These are phyloP conservation scores for Poeciliopsis retropinna DNA, from an alignment of 2,113 vertebrate genomes.

Conservation along the genomic window DNA sequence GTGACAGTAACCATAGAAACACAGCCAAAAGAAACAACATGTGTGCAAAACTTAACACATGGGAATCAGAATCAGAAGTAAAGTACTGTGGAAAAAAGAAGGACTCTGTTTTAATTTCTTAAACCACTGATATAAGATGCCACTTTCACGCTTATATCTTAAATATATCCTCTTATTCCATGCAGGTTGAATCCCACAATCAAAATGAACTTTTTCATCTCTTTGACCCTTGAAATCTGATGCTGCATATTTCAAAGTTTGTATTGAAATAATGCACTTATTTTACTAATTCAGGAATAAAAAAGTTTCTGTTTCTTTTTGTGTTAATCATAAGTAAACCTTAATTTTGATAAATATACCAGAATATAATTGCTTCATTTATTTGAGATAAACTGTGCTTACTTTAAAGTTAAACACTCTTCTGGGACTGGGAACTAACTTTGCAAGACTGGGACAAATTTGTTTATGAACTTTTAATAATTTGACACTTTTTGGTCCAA, in stretches of 20 bases:
- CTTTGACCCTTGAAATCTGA: too few species aligned
- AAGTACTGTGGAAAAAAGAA: background rate
- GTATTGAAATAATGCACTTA: too few species aligned
- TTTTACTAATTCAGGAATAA: too few species aligned
- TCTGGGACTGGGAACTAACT: background rate
- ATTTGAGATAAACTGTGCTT: too few species aligned
- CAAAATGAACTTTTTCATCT: too few species aligned
- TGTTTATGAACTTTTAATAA: background rate
- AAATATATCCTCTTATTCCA: too few species aligned
- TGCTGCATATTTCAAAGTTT: too few species aligned
- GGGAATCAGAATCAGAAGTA: background rate
- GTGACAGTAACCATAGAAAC: constrained; percentile 60
- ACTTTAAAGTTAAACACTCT: background rate
- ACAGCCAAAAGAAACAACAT: constrained; percentile 43
- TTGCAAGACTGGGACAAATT: background rate
- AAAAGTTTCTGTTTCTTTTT: background rate
- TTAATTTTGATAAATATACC: background rate
- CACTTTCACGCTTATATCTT: too few species aligned
- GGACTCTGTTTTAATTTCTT: too few species aligned
- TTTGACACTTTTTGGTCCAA: background rate
- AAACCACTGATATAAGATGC: too few species aligned
- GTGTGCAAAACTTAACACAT: constrained; percentile 14
- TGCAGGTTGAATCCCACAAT: too few species aligned
- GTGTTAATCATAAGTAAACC: background rate
- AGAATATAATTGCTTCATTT: background rate